A percentile compares a stretch with the other conserved stretches of the same genome.
phyloP scores from a whole-genome alignment of 2,113 vertebrate genomes.

The Serranochromis macrocephalus region DNA sequence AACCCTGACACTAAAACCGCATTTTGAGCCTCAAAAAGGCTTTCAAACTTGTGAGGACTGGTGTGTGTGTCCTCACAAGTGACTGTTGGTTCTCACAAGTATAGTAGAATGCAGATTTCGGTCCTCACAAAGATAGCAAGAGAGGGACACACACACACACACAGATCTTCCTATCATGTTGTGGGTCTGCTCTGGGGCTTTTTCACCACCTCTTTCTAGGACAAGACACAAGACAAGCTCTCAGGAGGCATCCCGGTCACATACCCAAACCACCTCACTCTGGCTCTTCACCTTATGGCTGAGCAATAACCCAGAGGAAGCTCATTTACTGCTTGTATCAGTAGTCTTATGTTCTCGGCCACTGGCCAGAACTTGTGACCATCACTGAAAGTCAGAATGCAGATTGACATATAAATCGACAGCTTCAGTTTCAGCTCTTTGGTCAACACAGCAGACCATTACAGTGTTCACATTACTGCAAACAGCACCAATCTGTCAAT shows the following conservation, averaged over 20 bases:
- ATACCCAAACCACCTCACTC: not conserved
- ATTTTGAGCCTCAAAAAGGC: not conserved
- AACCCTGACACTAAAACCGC: not conserved
- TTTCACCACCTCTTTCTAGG: not conserved
- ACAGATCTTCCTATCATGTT: not conserved
- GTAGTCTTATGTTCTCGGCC: rapidly evolving
- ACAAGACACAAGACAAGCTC: not conserved
- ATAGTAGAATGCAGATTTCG: no score
- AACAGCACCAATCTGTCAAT: rapidly evolving
- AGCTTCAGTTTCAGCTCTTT: rapidly evolving
- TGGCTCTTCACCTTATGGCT: rapidly evolving
- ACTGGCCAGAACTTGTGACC: rapidly evolving
- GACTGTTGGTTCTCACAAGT: no score
- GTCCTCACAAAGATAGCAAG: not conserved
- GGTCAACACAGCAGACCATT: not conserved
- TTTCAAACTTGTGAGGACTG: no score
- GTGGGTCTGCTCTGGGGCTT: not conserved
- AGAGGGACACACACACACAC: not conserved
- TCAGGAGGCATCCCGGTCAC: not conserved
- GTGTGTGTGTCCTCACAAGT: no score
- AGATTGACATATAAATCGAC: not conserved
- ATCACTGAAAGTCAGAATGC: not conserved
- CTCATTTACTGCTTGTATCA: not conserved
- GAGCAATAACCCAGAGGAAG: not conserved
- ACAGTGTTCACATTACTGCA: not conserved